phyloP scores from a whole-genome alignment of 2,113 vertebrate species.

The Ploceus nigricollis region DNA sequence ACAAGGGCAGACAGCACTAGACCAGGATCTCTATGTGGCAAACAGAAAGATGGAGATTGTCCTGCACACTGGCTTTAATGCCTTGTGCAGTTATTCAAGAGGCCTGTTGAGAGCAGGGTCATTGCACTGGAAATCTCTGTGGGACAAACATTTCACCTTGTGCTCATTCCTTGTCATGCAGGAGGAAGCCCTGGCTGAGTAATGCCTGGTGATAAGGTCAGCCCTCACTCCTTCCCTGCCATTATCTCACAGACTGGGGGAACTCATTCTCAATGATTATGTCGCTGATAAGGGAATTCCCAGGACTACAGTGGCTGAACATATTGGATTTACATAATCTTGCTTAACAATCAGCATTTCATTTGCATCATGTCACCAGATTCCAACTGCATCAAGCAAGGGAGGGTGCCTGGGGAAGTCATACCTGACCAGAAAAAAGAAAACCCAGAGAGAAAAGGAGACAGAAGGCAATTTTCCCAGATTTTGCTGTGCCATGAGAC shows the following conservation, averaged over 20 bases:
- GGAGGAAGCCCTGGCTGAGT: neutral
- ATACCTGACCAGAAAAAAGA: neutral
- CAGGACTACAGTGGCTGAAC: neutral
- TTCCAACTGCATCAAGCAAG: neutral
- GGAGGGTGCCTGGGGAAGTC: neutral
- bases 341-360: neutral
- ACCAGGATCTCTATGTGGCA: neutral
- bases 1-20: neutral
- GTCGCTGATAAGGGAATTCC: conserved; percentile 7
- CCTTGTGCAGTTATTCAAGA: neutral
- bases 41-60: neutral
- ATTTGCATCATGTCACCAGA: neutral
- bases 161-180: neutral
- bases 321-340: neutral
- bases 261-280: neutral
- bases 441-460: neutral
- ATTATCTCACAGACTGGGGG: neutral
- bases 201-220: neutral
- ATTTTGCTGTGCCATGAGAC: neutral
- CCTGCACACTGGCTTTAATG: neutral
- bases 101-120: neutral
- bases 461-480: neutral
- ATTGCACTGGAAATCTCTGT: neutral
- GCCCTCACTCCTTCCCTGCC: neutral
- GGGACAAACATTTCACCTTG: neutral